Conservation (phyloP, 2,113 vertebrate species). For the Ceuthmochares aereus region DNA sequence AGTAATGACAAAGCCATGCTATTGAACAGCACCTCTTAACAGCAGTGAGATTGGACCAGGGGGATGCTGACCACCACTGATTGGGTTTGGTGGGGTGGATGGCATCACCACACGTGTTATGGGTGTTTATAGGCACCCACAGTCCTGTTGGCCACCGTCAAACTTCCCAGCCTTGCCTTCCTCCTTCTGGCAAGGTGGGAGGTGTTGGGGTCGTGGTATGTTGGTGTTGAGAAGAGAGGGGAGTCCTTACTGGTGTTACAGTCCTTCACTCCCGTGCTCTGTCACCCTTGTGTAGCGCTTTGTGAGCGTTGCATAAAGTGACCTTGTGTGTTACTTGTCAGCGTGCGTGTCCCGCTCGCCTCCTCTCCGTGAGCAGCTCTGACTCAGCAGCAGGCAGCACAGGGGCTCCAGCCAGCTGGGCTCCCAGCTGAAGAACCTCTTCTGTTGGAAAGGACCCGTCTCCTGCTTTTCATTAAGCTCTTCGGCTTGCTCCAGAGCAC, state of each 20-base stretch:
- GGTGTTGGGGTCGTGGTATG: accelerated
- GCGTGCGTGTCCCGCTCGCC: neutral
- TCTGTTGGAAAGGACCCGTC: neutral
- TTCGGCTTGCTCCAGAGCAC: neutral
- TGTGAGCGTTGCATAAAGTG: neutral
- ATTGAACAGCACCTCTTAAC: neutral
- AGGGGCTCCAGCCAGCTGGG: neutral
- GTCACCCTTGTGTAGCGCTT: neutral
- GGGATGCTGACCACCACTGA: neutral
- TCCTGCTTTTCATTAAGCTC: neutral
- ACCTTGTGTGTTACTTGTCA: neutral
- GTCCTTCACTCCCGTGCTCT: neutral
- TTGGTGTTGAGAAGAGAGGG: accelerated
- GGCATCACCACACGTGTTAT: accelerated
- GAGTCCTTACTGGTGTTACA: neutral
- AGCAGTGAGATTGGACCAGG: neutral
- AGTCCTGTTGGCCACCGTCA: neutral
- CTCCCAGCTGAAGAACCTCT: neutral
- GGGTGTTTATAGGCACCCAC: neutral
- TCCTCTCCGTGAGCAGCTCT: neutral
- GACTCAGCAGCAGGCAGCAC: neutral
- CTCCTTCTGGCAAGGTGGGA: accelerated
- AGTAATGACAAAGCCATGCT: neutral
- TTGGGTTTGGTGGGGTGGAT: neutral
- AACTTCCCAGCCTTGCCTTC: neutral